Evolutionary conservation across 1,140 invertebrate genomes (phyloP), one percentile per base, ranked within the genome.

Genomic region (Atopsyche davidsoni): DNA sequence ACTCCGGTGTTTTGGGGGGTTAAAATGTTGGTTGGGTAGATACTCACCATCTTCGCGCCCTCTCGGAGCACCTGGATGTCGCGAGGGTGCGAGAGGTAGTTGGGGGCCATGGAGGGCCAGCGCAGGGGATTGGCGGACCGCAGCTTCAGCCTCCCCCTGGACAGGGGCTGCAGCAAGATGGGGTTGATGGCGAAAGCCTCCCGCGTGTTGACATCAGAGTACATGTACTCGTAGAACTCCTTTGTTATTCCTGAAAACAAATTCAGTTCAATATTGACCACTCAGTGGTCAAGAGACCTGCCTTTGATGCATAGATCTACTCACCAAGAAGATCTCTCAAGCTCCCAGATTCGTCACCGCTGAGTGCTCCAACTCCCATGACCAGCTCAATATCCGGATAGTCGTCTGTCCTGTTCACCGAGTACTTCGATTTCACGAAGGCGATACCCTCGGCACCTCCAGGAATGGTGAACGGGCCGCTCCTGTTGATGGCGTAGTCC

Each of bases 381-480:
- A 90, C 82, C 0, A 91, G 65, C 62, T 92, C 87, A 44, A 91
- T 81, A 57, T 92, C 87, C 0, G 87, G 85, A 54, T 77, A 72
- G 46, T 75, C 69, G 10, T 59, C 46, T 0, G 60, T 55, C 10
- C 62, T 55, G 35, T 67, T 62, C 24, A 58, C 52, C 0, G 67
- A 60, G 39, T 65, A 68, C 38, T 70, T 67, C 0, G 73, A 90
- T 63, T 70, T 79, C 1, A 79, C 70, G 66, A 82, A 90, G 38
- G 81, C 84, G 2, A 80, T 68, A 0, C 80, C 86, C 59, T 87
- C 82, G 0, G 83, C 82, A 0, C 84, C 85, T 0, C 83, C 84
- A 0, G 85, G 79, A 32, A 84, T 65, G 0, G 85, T 85, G 4
- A 85, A 69, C 0, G 83, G 83, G 6, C 88, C 87, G 9, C 57